Percentiles rank a stretch among this genome's conserved stretches.
phyloP scores from a whole-genome alignment of 2,113 vertebrate species.

The Cinclus mexicanus region DNA sequence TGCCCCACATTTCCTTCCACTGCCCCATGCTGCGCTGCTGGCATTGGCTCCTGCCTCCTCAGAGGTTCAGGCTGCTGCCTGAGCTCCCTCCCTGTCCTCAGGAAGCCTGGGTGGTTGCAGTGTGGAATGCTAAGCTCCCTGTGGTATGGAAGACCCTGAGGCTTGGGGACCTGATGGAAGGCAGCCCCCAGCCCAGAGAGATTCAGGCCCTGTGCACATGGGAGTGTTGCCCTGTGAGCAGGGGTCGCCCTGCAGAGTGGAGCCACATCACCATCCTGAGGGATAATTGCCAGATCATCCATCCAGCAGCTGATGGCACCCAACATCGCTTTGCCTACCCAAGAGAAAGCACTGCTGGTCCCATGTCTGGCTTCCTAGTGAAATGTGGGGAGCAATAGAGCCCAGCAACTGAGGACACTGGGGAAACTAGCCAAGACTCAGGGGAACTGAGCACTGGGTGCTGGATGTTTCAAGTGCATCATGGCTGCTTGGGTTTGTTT shows the following conservation, averaged over 20 bases:
- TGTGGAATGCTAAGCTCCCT: fast-evolving
- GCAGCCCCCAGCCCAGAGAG: fast-evolving
- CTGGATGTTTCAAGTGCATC: not conserved
- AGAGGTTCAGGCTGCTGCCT: not conserved
- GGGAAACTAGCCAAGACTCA: not conserved
- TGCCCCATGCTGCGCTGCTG: fast-evolving
- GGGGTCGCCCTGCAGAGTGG: not conserved
- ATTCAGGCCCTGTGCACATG: fast-evolving
- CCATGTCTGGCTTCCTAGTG: not conserved
- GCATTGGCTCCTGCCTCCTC: fast-evolving
- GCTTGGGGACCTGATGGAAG: not conserved
- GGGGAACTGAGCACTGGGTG: not conserved
- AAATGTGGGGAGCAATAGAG: not conserved
- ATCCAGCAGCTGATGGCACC: not conserved
- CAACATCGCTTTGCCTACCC: not conserved
- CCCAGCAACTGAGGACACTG: not conserved
- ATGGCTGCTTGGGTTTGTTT: not conserved
- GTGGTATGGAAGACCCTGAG: not conserved
- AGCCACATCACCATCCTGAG: fast-evolving
- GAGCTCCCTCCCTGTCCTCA: not conserved
- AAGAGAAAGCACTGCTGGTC: not conserved
- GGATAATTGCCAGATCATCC: not conserved
- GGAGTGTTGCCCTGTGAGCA: not conserved
- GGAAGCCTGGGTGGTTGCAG: not conserved
- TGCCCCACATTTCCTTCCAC: not conserved